These are phyloP conservation scores for human DNA, from an alignment of 2,113 vertebrate species.

Conservation along the genomic window GRCh38 chr1:81464001-81464500, in stretches of 20 bases:
- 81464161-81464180: neutral
- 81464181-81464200: neutral
- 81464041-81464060: neutral
- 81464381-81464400: conserved; percentile 86
- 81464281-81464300: neutral
- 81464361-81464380: conserved; percentile 85
- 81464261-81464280: neutral
- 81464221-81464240: neutral
- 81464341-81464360: conserved; percentile 83
- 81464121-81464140: conserved; percentile 41
- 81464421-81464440: conserved; percentile 89
- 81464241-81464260: neutral
- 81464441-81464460: conserved; percentile 93
- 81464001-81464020: neutral
- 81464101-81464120: conserved; percentile 35
- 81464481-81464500: conserved; percentile 94
- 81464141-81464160: conserved; percentile 15
- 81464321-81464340: conserved; percentile 54
- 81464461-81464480: conserved; percentile 94
- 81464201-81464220: conserved; percentile 16
- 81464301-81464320: neutral
- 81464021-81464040: neutral
- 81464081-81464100: conserved; percentile 32
- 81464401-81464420: conserved; percentile 90
- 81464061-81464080: neutral